Evolutionary conservation across 2,797 vertebrate species (phyloP).

Genomic region (Chromobotia macracanthus): DNA sequence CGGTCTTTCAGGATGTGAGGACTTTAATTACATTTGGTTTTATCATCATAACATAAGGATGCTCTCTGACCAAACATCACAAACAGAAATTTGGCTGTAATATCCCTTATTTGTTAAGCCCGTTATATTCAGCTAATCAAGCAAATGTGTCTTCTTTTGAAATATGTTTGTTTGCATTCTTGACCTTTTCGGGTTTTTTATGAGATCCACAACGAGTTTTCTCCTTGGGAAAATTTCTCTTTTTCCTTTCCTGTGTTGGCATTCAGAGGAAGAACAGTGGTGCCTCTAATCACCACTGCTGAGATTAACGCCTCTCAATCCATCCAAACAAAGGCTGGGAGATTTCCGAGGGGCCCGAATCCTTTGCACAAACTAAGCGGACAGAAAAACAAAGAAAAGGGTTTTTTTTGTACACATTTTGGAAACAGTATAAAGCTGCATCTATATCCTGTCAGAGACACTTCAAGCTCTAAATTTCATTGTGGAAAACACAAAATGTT

Average conservation of each 20-base stretch:
- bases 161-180: constrained; percentile 43
- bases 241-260: constrained; percentile 37
- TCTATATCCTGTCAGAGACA: not conserved
- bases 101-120: constrained; percentile 10
- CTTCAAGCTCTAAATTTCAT: constrained; percentile 18
- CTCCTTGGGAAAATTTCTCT: constrained; percentile 26
- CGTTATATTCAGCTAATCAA: constrained; percentile 30
- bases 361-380: constrained; percentile 24
- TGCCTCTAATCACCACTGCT: constrained; percentile 41
- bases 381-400: constrained; percentile 67
- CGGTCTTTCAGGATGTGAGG: constrained; percentile 9
- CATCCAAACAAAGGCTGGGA: constrained; percentile 40
- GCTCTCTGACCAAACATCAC: not conserved
- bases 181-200: constrained; percentile 46
- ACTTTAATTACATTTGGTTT: constrained; percentile 11
- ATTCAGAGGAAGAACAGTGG: constrained; percentile 40
- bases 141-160: constrained; percentile 27
- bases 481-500: not conserved
- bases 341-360: constrained; percentile 27
- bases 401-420: constrained; percentile 14
- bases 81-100: not conserved
- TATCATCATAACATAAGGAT: not conserved
- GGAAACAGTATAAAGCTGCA: not conserved
- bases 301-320: constrained; percentile 54
- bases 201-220: constrained; percentile 27